These are phyloP conservation scores for Upupa epops DNA, from an alignment of 2,113 vertebrate genomes.

Conservation along the genomic window DNA sequence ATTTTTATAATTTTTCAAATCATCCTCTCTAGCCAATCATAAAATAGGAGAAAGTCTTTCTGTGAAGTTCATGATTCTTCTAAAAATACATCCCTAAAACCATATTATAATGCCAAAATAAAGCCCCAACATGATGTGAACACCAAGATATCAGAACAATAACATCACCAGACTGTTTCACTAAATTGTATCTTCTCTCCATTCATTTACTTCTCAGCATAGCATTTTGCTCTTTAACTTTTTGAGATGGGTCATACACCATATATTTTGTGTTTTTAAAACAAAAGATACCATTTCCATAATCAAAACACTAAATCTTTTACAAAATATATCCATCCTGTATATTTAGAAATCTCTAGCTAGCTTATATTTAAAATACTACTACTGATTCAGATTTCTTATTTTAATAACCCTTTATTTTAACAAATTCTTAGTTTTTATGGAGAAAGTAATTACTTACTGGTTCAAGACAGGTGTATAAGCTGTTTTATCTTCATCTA, in stretches of 20 bases:
- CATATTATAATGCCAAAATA: neutral
- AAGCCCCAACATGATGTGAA: neutral
- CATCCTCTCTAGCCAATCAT: neutral
- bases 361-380: neutral
- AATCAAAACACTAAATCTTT: neutral
- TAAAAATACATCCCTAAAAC: neutral
- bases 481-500: conserved; percentile 91
- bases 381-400: neutral
- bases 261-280: neutral
- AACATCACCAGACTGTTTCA: neutral
- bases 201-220: neutral
- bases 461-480: conserved; percentile 92
- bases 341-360: neutral
- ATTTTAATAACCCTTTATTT: too few relatives aligned
- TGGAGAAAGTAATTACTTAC: conserved; percentile 75
- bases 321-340: neutral
- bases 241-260: neutral
- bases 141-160: neutral
- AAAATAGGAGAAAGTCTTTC: neutral
- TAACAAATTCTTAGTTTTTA: neutral
- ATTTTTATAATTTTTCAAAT: neutral
- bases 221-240: neutral
- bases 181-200: neutral
- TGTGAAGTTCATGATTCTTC: neutral
- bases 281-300: neutral